Evolutionary conservation across 2,797 vertebrate species (phyloP), one percentile per base, ranked within the genome.

Genomic region (Sternotherus odoratus): DNA sequence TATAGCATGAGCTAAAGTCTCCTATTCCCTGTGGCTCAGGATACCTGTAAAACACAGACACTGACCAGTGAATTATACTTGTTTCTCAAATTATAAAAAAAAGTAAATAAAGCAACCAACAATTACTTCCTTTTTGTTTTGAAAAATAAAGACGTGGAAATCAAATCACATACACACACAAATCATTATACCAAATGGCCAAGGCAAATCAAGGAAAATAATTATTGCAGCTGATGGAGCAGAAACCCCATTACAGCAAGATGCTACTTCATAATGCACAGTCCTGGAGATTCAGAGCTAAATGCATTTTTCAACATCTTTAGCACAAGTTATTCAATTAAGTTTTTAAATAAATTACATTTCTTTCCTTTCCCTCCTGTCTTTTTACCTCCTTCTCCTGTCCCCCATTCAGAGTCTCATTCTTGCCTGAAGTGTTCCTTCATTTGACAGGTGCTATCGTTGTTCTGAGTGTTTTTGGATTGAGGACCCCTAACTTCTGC

Each of bases 211-310:
- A 98, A 97, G 91, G 95, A 98, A 98, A 97, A 98, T 97, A 98
- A 98, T 98, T 98, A 97, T 96, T 97, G 96, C 94, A 96, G 91
- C 90, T 98, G 97, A 96, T 98, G 97, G 96, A 98, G 97, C 97
- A 97, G 97, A 98, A 98, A 98, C 90, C 83, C 94, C 94, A 98
- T 98, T 98, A 98, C 94, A 96, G 92, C 87, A 97, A 97, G 97
- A 97, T 97, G 89, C n/a, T 97, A 87, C 97, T 96, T 96, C 96
- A 96, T 88, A 96, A 92, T 83, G 79, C 91, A 95, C 82, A 60
- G 88, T 94, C 90, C 83, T 95, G 90, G 54, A 97, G 75, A 93
- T 96, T 97, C 94, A 88, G 78, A 97, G 90, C 89, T 95, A 97
- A 98, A 96, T 97, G 92, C 83, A 96, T 98, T 98, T 98, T 98